These are phyloP conservation scores for Cyanoramphus novaezelandiae DNA, from an alignment of 2,113 vertebrate genomes.

Conservation along the genomic window DNA sequence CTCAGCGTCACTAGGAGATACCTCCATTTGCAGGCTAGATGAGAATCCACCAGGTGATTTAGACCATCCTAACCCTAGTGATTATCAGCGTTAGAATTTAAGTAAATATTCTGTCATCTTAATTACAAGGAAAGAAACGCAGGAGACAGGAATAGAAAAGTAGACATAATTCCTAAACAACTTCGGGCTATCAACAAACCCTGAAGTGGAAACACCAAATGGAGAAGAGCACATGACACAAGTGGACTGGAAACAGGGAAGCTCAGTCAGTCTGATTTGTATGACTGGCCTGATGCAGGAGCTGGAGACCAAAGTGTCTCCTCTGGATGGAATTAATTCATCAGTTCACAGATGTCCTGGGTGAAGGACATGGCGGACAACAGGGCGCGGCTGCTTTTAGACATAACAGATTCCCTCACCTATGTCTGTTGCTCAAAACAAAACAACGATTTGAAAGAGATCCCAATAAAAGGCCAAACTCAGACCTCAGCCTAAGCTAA, in stretches of 20 bases:
- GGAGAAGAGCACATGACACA: background rate
- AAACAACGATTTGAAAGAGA: background rate
- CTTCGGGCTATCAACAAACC: constrained; percentile 5
- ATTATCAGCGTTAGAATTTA: constrained; percentile 2
- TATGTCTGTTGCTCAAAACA: background rate
- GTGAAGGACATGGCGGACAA: constrained; percentile 7
- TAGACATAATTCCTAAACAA: constrained; percentile 9
- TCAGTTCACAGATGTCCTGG: background rate
- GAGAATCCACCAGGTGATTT: background rate
- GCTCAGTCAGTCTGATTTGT: constrained; percentile 4
- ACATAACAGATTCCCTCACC: background rate
- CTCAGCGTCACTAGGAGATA: background rate
- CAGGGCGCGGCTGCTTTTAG: background rate
- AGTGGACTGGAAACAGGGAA: constrained; percentile 18
- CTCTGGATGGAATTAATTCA: background rate
- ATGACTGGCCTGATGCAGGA: background rate
- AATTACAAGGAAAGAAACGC: constrained; percentile 48
- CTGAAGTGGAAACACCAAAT: constrained; percentile 14
- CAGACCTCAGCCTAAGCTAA: background rate
- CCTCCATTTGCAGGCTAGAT: background rate
- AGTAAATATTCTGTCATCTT: constrained; percentile 4
- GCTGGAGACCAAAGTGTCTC: background rate
- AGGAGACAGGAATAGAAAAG: constrained; percentile 6
- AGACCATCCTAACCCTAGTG: background rate
- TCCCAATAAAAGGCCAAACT: background rate